A percentile compares a stretch with the other conserved stretches of the same genome.
These are phyloP conservation scores for Sebastes taczanowskii DNA, from an alignment of 2,797 vertebrate species.

Conservation along the genomic window DNA sequence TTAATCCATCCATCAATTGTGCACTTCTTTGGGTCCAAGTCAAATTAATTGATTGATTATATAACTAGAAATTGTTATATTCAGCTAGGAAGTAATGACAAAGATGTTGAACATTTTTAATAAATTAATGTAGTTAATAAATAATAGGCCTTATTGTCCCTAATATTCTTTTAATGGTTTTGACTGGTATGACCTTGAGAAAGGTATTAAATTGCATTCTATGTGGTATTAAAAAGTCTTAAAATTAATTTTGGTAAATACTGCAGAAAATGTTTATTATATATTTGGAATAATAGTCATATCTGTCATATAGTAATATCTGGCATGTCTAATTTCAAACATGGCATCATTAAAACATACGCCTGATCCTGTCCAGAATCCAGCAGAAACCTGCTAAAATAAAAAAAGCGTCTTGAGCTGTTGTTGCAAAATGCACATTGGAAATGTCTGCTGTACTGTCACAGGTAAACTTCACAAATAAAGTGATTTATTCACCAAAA, in stretches of 20 bases:
- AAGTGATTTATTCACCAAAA: too few relatives aligned
- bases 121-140: background rate
- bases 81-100: background rate
- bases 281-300: background rate
- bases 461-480: too few relatives aligned
- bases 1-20: background rate
- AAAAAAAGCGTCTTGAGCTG: background rate
- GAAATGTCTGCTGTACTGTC: background rate
- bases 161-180: background rate
- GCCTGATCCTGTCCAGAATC: background rate
- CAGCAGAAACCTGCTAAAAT: background rate
- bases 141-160: background rate
- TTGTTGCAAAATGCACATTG: background rate
- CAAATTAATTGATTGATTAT: background rate
- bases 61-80: background rate
- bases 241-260: background rate
- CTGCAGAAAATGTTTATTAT: background rate
- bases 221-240: background rate
- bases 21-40: background rate
- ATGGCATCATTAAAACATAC: background rate
- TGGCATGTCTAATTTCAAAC: background rate
- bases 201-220: background rate
- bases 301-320: background rate
- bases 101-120: background rate
- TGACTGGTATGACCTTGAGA: background rate